Evolutionary conservation across 2,113 vertebrate genomes (phyloP), one percentile per base, ranked within the genome.

Genomic region (Vulpes vulpes): DNA sequence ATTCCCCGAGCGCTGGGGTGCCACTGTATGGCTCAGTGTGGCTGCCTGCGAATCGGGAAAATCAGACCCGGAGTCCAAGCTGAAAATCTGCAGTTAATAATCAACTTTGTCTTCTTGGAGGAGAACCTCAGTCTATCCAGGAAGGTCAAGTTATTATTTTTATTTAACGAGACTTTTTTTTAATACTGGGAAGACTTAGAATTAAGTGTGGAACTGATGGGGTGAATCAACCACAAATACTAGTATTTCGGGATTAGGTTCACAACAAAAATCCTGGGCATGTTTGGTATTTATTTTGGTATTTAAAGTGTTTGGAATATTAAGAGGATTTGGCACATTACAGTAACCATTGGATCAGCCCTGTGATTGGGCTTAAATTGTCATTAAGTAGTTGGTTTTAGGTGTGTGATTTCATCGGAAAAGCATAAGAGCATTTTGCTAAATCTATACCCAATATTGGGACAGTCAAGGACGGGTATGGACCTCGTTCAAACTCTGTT

Each of bases 1-100:
- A 27, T 30, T n/a, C 3, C 6, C 15, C 16, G 38, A n/a, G 19
- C 1, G 0, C 30, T 3, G 0, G 12, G 27, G 27, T 11, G 20
- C 64, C 6, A 0, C 10, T 20, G 9, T 59, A n/a, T 30, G 32
- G n/a, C 32, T 85, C 15, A 5, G 0, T 25, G 1, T 3, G 22
- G 27, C 53, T 32, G 17, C 59, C 22, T 25, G 8, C 22, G 23
- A 16, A 27, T 81, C 17, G 1, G 23, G 49, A n/a, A 35, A 30
- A 51, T 55, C 32, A 53, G 38, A 20, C 12, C 12, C 62, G 64
- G 20, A 23, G 43, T 53, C 25, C 32, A 16, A 19, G 53, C 11
- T 16, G 30, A 59, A 49, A 49, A 32, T 35, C 43, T 43, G 35
- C 4, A 3, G 25, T 87, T n/a, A n/a, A 35, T 19, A 53, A 65